A percentile compares a stretch with the other conserved stretches of the same genome.
Conservation (phyloP, 1,140 invertebrate genomes). For the Sipha flava region DNA sequence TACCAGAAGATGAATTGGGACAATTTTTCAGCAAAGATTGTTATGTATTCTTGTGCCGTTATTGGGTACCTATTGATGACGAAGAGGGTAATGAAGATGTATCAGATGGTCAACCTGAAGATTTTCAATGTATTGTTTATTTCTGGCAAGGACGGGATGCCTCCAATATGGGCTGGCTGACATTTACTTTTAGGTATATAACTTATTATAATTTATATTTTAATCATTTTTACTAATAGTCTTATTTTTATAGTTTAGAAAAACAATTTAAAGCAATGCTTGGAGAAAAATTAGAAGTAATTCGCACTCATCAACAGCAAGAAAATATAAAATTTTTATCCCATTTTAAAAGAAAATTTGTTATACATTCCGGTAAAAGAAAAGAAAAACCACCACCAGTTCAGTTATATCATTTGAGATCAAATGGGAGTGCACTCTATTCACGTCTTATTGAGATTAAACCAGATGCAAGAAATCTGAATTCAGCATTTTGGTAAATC, state of each 20-base stretch:
- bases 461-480: constrained; percentile 67
- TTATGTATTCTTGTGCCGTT: constrained; percentile 96
- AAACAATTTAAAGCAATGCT: constrained; percentile 96
- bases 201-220: background rate
- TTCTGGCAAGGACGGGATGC: constrained; percentile 99
- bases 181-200: constrained; percentile 83
- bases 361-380: constrained; percentile 85
- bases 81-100: constrained; percentile 57
- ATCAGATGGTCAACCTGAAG: constrained; percentile 59
- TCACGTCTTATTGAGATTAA: constrained; percentile 78
- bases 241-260: constrained; percentile 60
- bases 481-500: constrained; percentile 74
- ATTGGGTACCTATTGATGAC: constrained; percentile 68
- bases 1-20: constrained; percentile 83
- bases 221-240: background rate
- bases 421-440: constrained; percentile 89
- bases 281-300: constrained; percentile 90
- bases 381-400: constrained; percentile 58
- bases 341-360: constrained; percentile 92
- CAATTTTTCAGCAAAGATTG: constrained; percentile 91
- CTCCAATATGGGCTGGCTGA: constrained; percentile 98
- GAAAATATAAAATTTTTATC: constrained; percentile 98
- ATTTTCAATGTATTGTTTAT: constrained; percentile 94
- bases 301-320: constrained; percentile 96
- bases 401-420: constrained; percentile 90